Evolutionary conservation across 2,113 vertebrate genomes (phyloP), one percentile per base, ranked within the genome.

Genomic region (Paedocypris sp.): DNA sequence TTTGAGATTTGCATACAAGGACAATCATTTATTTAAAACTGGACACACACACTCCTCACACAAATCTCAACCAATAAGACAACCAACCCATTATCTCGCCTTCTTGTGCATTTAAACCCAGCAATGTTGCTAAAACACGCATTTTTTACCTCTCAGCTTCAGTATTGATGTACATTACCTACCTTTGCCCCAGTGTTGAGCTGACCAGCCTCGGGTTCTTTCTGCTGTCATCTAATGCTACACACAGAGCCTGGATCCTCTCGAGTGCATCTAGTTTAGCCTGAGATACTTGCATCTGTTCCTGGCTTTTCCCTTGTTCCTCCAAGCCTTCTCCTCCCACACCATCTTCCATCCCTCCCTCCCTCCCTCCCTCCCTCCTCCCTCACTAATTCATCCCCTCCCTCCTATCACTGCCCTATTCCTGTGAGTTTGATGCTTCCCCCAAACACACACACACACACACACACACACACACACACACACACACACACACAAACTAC

Each of bases 121-220:
- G n/a, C n/a, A n/a, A n/a, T n/a, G n/a, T n/a, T n/a, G n/a, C n/a
- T n/a, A n/a, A n/a, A n/a, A n/a, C n/a, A n/a, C n/a, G n/a, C n/a
- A n/a, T n/a, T 32, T 20, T 31, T 51, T 19, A 7, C 5, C 13
- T 6, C 9, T 41, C 16, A 5, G 6, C 7, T 4, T 23, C 16
- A 31, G 3, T 32, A 19, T 39, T 31, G 2, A 41, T 3, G 11
- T 16, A 9, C 29, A 43, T 32, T 22, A 43, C 53, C 19, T 49
- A 0, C 58, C 81, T 83, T 86, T 83, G 80, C 80, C 16, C 6
- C 22, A 26, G 53, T 32, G 82, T 86, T 32, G 46, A 38, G 63
- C 66, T 66, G 71, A 58, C 47, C 64, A 46, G 19, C 18, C 20
- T 64, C 64, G 62, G 61, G 8, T 56, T 62, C 61, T 36, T 32